These are phyloP conservation scores for Coranthus polyacanthus DNA, from an alignment of 2,797 vertebrate species.

Conservation along the genomic window DNA sequence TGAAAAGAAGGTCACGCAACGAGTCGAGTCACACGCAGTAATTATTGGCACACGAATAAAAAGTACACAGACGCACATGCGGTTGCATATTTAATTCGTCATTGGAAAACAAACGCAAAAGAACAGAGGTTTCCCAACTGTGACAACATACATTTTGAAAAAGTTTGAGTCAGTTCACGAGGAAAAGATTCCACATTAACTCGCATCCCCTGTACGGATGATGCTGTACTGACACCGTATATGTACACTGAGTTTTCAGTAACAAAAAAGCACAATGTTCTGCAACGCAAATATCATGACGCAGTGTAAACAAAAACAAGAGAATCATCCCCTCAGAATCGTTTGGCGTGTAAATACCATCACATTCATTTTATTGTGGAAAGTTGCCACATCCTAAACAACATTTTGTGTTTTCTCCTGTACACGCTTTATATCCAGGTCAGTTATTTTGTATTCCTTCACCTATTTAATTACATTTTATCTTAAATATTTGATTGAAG, in stretches of 20 bases:
- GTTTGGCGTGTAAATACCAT: constrained; percentile 60
- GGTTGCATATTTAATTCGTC: constrained; percentile 73
- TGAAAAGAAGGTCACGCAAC: constrained; percentile 57
- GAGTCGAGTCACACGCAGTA: constrained; percentile 7
- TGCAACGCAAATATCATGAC: constrained; percentile 44
- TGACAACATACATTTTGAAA: constrained; percentile 54
- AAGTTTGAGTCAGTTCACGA: constrained; percentile 33
- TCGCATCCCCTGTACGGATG: constrained; percentile 16
- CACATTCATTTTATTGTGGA: constrained; percentile 44
- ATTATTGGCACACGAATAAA: constrained; percentile 11
- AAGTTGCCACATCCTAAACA: constrained; percentile 14
- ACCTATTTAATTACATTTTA: constrained; percentile 15
- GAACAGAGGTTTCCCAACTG: constrained; percentile 44
- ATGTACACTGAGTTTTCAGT: constrained; percentile 20
- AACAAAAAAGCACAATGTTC: constrained; percentile 35
- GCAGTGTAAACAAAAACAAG: constrained; percentile 71
- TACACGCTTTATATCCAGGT: constrained; percentile 17
- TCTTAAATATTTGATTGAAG: constrained; percentile 15
- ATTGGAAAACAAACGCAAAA: constrained; percentile 71
- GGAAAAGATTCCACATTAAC: no score
- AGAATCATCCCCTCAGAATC: constrained; percentile 34
- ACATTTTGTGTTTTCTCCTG: not conserved
- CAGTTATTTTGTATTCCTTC: constrained; percentile 61
- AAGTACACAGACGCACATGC: constrained; percentile 20
- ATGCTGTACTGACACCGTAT: constrained; percentile 24